Base-by-base conservation (phyloP, 1,140 invertebrate species). In the Maniola jurtina region DNA sequence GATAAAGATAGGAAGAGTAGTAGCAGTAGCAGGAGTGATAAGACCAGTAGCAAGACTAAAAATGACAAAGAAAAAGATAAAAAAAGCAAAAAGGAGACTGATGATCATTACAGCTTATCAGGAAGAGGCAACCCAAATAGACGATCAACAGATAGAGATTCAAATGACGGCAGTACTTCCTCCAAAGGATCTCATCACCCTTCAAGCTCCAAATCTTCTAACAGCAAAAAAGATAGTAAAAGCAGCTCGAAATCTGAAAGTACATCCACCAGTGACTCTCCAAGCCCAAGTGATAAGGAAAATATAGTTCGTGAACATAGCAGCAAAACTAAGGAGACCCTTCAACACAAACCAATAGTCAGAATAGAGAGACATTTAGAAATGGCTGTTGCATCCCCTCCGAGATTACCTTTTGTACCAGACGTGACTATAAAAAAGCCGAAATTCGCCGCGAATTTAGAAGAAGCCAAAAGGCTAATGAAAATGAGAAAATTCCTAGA, bases 401-500 rank as follows among this genome's bases (percentile, higher is more conserved):
- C 82, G 6, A 69, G 79, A 45, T 63, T 85, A 11, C 81, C 81
- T 6, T 86, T 86, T 65, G 81, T 86, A 33, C 83, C 83, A 1
- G 83, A 87, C 56, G 77, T 88, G 9, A 84, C 82, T 1, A 35
- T 92, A 57, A 91, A 92, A 59, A 94, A 94, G 76, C 93, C 92
- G 2, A 94, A 93, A 85, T 92, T 93, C 56, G 92, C 92, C 2
- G 92, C 92, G 3, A 94, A 93, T 77, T 86, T 93, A 61, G 86
- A 92, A 63, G 93, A 94, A 88, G 93, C 92, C 2, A 92, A 91
- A 64, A 89, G 91, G 70, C 75, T 94, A 15, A 93, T 94, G 90
- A 94, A 94, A 83, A 92, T 94, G 70, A 82, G 93, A 6, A 94
- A 93, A 66, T 92, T 92, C 67, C 84, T 94, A 70, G 92, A 93